A percentile compares a stretch with the other conserved stretches of the same genome.
These are phyloP conservation scores for Clepsis dumicolana DNA, from an alignment of 2,888 invertebrate species.

Conservation along the genomic window DNA sequence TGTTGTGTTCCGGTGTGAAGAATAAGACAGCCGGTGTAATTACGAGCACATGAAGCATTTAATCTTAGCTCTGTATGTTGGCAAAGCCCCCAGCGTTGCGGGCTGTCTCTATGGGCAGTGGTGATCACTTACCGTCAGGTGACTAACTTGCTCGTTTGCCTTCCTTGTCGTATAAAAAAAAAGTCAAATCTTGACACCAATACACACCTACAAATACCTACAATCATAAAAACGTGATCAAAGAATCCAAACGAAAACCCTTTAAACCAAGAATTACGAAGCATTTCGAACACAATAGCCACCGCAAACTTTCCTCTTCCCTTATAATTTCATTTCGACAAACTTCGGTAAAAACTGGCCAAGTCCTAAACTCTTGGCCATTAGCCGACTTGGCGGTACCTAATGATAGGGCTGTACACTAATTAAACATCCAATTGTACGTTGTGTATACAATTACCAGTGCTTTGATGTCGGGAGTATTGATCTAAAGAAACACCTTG, in stretches of 20 bases:
- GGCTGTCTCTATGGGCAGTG: no score
- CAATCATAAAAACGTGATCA: background rate
- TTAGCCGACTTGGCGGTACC: constrained; percentile 34
- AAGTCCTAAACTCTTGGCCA: constrained; percentile 14
- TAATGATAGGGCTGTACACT: constrained; percentile 53
- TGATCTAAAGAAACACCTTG: background rate
- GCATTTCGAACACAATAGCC: background rate
- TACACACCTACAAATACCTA: background rate
- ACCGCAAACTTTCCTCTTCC: background rate
- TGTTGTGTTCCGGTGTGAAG: no score
- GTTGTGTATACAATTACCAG: constrained; percentile 13
- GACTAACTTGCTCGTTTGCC: no score
- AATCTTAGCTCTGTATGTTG: no score
- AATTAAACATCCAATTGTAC: constrained; percentile 49
- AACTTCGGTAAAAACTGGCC: constrained; percentile 19
- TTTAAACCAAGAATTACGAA: background rate
- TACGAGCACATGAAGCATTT: no score
- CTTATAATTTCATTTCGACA: constrained; percentile 5
- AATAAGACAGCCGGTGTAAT: no score
- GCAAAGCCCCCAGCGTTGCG: no score
- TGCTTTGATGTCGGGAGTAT: constrained; percentile 26
- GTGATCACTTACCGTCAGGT: no score
- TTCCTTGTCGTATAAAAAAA: no score
- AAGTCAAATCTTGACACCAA: background rate
- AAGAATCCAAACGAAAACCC: background rate